Base-by-base conservation (phyloP, 2,797 vertebrate genomes). In the Acridotheres tristis region DNA sequence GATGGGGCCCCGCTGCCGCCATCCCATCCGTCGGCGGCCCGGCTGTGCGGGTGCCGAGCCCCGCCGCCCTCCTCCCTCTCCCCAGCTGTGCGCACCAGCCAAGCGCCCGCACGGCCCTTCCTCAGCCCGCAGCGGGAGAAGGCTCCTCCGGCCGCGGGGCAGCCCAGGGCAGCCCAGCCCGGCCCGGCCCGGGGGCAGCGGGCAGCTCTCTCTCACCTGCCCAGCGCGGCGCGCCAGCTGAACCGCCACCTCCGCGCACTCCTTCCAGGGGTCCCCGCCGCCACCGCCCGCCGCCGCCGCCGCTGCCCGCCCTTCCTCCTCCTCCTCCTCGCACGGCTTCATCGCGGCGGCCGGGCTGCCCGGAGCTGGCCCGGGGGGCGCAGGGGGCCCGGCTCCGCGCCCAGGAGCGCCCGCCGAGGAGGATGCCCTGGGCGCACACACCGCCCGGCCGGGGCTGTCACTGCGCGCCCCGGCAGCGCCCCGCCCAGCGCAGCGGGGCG, bases 191-290 rank as follows among this genome's bases (percentile, higher is more conserved):
- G 36, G 22, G 26, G 17, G 48, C 23, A 25, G 74, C 42, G 27
- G 18, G 50, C 14, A 19, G 81, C 34, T 21, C 32, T 14, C 34
- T 47, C 98, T 97, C 96, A 98, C 98, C 98, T 99, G 98, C 65
- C 98, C 98, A 17, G 98, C 98, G 71, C 95, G 96, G 50, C 95
- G 97, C 32, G 98, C 98, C 92, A 98, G 96, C 97, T 98, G 97
- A 88, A 98, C 72, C 34, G 72, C 72, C 72, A 75, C 72, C 98
- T 98, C 97, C 94, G 96, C 95, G 84, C 98, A 98, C 88, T 98
- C 98, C 88, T 96, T 95, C 98, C 98, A 98, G 51, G 96, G 97
- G 90, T 97, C 97, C 16, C 71, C 74, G 19, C 36, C 65, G 59
- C 81, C 54, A 7, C 71, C 51, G 17, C 22, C 65, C 47, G 45